Percentiles rank a stretch among this genome's conserved stretches.
Conservation (phyloP, 1,140 invertebrate species). For the Propsilocerus akamusi region DNA sequence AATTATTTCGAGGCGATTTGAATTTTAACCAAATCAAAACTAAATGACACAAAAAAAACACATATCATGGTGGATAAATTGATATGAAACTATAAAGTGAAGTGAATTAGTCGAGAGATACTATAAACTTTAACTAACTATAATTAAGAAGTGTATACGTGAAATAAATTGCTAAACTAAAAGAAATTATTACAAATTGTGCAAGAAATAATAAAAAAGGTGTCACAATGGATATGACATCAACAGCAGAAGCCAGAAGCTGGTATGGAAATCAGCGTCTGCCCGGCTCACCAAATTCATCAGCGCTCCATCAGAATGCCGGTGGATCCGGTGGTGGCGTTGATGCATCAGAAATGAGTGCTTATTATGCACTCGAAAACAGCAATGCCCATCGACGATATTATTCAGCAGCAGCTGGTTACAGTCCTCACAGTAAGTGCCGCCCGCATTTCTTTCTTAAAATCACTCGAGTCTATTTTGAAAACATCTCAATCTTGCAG, state of each 20-base stretch:
- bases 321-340: conserved; percentile 14
- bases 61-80: too few species aligned
- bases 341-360: conserved; percentile 22
- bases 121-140: not conserved
- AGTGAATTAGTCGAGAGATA: not conserved
- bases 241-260: conserved; percentile 25
- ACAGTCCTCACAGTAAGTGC: conserved; percentile 12
- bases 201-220: not conserved
- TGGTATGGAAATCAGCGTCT: conserved; percentile 24
- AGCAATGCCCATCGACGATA: conserved; percentile 22
- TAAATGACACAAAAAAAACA: too few species aligned
- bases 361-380: conserved; percentile 22
- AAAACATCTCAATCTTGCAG: too few species aligned
- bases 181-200: too few species aligned
- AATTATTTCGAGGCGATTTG: too few species aligned
- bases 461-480: not conserved
- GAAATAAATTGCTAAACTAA: too few species aligned
- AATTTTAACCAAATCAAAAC: too few species aligned
- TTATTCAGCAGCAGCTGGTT: conserved; percentile 17
- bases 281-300: conserved; percentile 19
- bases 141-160: not conserved
- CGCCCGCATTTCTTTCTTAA: not conserved
- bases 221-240: conserved; percentile 23
- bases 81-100: too few species aligned
- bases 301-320: conserved; percentile 15